Base-by-base conservation (phyloP, 2,113 vertebrate genomes). In the Lasiurus borealis region DNA sequence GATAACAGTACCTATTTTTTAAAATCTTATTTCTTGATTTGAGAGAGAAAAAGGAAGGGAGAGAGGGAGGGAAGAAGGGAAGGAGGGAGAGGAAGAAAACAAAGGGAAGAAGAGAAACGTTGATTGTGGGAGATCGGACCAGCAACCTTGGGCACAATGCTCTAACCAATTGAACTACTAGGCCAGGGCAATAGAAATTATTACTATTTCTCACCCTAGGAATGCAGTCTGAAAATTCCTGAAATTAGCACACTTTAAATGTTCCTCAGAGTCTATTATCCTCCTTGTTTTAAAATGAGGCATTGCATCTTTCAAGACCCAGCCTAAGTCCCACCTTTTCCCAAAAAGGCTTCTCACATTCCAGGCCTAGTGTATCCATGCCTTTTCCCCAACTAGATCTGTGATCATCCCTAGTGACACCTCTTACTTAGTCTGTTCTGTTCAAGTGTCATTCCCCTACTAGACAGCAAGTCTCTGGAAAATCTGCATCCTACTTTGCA, bases 181-280 rank as follows among this genome's bases (percentile, higher is more conserved):
- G 66, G 66, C 66, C 66, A 68, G 66, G 66, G 6, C 66, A 7
- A 66, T 15, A 48, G 72, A 46, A 44, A 44, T 44, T 48, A 59
- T 59, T 81, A 73, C 69, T 77, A 85, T 25, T 81, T 85, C 59
- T 77, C 34, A 66, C 54, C 40, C 34, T 50, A 81, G 34, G 13
- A 88, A 88, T 59, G 46, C 27, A 52, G 36, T 11, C 52, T 86
- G 13, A 73, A 83, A 91, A 93, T 27, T 77, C 62, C 89, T 78
- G 18, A 57, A 71, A 69, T 7, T 31, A 93, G 73, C n/a, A 85
- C 1, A 46, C n/a, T 66, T 91, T 34, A 62, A 23, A 91, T 16
- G 29, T 72, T 82, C 73, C 77, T 57, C 50, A 75, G 21, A 69
- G 44, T 54, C 34, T 29, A 21, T 54, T 59, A 16, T 75, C 31